Evolutionary conservation across 2,113 vertebrate species (phyloP).

Genomic region (Donacobius atricapilla): DNA sequence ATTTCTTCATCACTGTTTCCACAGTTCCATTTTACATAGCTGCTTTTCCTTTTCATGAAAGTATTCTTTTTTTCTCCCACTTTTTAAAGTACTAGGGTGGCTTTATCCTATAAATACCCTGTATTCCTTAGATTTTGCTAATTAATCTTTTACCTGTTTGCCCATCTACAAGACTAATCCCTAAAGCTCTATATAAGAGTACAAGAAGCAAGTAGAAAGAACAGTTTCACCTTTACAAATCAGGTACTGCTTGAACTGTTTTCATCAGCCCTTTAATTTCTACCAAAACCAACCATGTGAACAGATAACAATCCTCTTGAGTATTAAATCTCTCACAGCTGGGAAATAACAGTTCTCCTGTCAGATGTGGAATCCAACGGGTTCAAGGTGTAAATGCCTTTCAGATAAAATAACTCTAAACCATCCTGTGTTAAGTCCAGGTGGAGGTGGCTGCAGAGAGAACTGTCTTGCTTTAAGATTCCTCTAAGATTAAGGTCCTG

Average conservation of each 20-base stretch:
- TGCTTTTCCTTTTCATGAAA: neutral
- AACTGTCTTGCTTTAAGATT: neutral
- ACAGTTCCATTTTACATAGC: neutral
- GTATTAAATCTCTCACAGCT: neutral
- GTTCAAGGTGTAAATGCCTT: neutral
- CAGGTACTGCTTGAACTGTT: neutral
- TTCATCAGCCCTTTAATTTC: neutral
- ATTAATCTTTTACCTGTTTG: neutral
- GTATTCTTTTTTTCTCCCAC: neutral
- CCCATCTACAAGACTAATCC: neutral
- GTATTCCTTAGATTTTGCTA: neutral
- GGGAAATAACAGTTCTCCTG: neutral
- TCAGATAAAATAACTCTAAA: neutral
- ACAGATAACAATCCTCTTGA: neutral
- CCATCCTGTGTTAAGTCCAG: neutral
- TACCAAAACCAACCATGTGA: neutral
- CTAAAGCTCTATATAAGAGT: neutral
- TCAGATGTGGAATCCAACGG: neutral
- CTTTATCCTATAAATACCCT: neutral
- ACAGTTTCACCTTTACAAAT: neutral
- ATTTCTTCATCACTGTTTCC: neutral
- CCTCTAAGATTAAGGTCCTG: constrained; percentile 40
- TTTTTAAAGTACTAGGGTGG: neutral
- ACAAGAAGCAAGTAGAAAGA: neutral
- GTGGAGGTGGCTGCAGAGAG: neutral